Conservation (phyloP, 2,888 invertebrate species). For the Homarus gammarus region DNA sequence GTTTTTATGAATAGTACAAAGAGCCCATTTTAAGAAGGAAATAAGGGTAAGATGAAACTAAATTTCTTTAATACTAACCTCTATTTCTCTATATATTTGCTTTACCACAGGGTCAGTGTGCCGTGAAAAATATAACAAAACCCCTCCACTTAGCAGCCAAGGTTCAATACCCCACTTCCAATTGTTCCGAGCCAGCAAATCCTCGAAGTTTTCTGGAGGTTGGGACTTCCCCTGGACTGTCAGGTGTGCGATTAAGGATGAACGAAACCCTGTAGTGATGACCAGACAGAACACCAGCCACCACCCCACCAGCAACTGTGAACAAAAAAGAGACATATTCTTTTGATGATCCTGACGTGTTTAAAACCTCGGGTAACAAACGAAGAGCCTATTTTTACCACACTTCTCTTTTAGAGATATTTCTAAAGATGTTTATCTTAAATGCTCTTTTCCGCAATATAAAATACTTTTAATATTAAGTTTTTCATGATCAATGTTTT, state of each 20-base stretch:
- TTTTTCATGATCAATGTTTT: no score
- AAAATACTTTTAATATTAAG: no score
- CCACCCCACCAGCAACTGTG: constrained; percentile 36
- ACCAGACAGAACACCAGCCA: constrained; percentile 53
- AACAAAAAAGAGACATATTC: no score
- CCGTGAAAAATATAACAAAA: background rate
- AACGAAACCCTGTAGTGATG: constrained; percentile 37
- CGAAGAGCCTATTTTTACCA: no score
- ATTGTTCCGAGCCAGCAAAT: background rate
- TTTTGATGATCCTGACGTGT: no score
- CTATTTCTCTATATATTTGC: background rate
- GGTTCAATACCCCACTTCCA: background rate
- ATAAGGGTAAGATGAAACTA: no score
- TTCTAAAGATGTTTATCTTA: no score
- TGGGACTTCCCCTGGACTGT: constrained; percentile 75
- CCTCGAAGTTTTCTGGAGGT: constrained; percentile 67
- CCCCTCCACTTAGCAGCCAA: background rate
- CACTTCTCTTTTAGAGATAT: no score
- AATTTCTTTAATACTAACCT: background rate
- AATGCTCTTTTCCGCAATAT: no score
- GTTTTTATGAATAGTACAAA: no score
- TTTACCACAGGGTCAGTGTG: background rate
- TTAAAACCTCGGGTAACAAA: no score
- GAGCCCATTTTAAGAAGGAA: no score
- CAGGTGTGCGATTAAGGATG: constrained; percentile 75